These are phyloP conservation scores for Drosophila orosa DNA, from an alignment of 1,140 invertebrate genomes.

Conservation along the genomic window DNA sequence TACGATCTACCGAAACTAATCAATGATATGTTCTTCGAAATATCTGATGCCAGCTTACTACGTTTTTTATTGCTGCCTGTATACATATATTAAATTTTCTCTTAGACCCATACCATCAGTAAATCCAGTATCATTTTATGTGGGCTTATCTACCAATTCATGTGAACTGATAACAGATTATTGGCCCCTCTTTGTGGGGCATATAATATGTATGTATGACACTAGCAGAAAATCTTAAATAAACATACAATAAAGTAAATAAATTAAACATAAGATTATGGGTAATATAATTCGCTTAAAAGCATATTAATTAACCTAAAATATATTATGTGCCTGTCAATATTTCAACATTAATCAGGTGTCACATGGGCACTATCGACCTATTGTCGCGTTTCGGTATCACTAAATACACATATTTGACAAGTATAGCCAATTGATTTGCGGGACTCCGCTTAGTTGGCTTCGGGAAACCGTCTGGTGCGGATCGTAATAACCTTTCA, in stretches of 20 bases:
- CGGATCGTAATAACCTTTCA: background rate
- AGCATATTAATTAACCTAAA: background rate
- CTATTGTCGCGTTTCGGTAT: background rate
- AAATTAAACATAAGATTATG: background rate
- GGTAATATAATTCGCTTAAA: background rate
- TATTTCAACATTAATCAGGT: background rate
- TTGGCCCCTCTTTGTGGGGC: too few relatives aligned
- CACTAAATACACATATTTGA: slow-evolving; percentile 1
- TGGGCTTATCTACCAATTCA: background rate
- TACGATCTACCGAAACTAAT: background rate
- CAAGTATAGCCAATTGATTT: background rate
- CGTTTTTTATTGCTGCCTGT: background rate
- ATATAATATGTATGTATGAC: background rate
- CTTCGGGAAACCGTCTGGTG: background rate
- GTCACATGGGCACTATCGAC: background rate
- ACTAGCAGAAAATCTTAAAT: background rate
- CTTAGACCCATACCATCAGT: background rate
- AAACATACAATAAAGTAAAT: background rate
- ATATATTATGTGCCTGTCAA: background rate
- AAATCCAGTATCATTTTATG: background rate
- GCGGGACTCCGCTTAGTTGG: background rate
- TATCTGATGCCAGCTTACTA: background rate
- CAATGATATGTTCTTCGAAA: background rate
- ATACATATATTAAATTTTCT: background rate
- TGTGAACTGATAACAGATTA: background rate